Evolutionary conservation across 23 tunicate genomes (phyloP).

Genomic region (Ascidia mentula): DNA sequence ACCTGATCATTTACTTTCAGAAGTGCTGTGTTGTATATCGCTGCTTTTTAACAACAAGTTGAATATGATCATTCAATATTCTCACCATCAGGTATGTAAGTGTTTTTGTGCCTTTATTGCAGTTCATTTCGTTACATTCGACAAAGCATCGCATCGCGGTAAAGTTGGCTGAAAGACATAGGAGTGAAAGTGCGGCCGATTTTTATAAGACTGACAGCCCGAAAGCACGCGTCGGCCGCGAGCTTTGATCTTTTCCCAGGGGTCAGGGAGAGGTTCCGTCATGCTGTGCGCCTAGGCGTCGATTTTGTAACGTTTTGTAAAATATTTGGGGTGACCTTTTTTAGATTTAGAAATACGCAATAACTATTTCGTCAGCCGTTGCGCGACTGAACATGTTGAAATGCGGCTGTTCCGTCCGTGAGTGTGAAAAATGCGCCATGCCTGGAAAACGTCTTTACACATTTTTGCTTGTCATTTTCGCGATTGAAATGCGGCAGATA

Average conservation of each 20-base stretch:
- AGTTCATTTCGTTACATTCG: neutral
- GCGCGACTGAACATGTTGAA: no score
- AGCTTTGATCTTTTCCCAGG: neutral
- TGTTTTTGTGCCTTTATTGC: neutral
- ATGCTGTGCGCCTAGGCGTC: neutral
- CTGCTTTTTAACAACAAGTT: slow-evolving; percentile 9
- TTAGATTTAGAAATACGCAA: no score
- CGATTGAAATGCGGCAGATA: no score
- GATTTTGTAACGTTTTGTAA: no score
- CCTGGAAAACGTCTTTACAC: no score
- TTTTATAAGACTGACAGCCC: neutral
- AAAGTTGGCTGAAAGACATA: neutral
- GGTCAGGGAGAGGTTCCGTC: neutral
- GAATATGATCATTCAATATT: slow-evolving; percentile 9
- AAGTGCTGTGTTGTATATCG: slow-evolving; percentile 9
- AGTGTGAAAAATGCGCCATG: no score
- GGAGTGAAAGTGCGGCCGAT: neutral
- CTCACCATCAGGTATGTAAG: slow-evolving; percentile 1
- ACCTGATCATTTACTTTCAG: neutral
- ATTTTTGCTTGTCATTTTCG: no score
- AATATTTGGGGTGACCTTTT: no score
- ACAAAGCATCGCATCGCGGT: neutral
- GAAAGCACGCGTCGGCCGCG: slow-evolving; percentile 3
- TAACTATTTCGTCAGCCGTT: no score
- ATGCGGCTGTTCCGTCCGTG: no score